Evolutionary conservation across 2,113 vertebrate genomes (phyloP).

Genomic region (Tragelaphus imberbis): DNA sequence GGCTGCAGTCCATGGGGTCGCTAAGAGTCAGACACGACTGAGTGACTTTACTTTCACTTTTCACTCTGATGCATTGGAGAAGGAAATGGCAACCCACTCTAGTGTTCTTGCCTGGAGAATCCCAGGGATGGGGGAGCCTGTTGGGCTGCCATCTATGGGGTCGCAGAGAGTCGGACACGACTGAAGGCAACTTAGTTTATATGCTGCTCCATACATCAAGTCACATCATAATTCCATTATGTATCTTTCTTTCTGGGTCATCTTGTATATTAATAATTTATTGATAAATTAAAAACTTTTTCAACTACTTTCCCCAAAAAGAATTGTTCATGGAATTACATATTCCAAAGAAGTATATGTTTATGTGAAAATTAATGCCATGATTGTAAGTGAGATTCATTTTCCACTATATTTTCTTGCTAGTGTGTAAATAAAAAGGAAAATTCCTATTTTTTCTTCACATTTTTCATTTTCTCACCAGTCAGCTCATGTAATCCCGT

Average conservation of each 20-base stretch:
- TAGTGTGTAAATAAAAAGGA: not conserved
- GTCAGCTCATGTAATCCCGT: not conserved
- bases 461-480: not conserved
- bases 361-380: not conserved
- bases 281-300: not conserved
- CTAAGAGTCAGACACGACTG: too few species aligned
- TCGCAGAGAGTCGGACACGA: too few species aligned
- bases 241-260: not conserved
- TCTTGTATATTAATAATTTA: not conserved
- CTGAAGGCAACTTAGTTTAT: not conserved
- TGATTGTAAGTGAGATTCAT: not conserved
- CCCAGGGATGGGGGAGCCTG: too few species aligned
- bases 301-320: not conserved
- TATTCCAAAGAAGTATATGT: not conserved
- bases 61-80: too few species aligned
- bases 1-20: too few species aligned
- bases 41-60: too few species aligned
- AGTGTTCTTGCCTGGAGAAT: too few species aligned
- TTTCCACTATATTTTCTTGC: not conserved
- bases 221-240: not conserved
- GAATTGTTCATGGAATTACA: not conserved
- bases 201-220: not conserved
- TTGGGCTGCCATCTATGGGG: too few species aligned
- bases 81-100: too few species aligned
- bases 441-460: not conserved